Evolutionary conservation across 2,113 vertebrate genomes (phyloP), one percentile per base, ranked within the genome.

Genomic region (Madoqua kirkii): DNA sequence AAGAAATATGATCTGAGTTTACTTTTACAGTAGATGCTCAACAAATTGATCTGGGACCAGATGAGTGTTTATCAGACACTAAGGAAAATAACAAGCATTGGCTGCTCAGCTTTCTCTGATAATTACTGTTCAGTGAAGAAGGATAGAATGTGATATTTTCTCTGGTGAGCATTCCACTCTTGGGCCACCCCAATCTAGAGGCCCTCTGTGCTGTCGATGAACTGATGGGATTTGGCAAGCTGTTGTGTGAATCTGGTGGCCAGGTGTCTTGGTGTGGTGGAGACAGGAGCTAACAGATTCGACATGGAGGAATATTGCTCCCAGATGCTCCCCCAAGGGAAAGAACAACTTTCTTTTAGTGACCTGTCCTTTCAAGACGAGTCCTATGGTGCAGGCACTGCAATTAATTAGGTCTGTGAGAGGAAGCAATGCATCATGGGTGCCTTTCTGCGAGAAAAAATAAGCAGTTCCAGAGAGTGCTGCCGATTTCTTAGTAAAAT

Each of bases 261-360:
- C 96, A 98, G 97, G 97, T 98, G 97, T 97, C 82, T 92, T 79
- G 23, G 74, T 93, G 96, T 96, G 97, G 89, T 57, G 92, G 96
- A 98, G 96, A 97, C 96, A 94, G 98, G 94, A 97, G 96, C 97
- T 91, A 96, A 95, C 91, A 87, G 92, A 97, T 91, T 96, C 81
- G 96, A 97, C 94, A 97, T 96, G 52, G 33, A 85, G 89, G 50
- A 86, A 79, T 98, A 98, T 98, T 93, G 93, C 33, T 98, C 91
- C 97, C 98, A 97, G 97, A 97, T 97, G 97, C 54, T 93, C 48
- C 78, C 91, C 48, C 93, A 86, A 93, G 62, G 45, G 86, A 94
- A 97, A 95, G 93, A 95, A 87, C 60, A 93, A 92, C 67, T 97
- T 95, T 87, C 95, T 94, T 96, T 95, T 83, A 89, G 88, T 87